Conservation (phyloP, 2,888 invertebrate species). For the Napeogenes sylphis region DNA sequence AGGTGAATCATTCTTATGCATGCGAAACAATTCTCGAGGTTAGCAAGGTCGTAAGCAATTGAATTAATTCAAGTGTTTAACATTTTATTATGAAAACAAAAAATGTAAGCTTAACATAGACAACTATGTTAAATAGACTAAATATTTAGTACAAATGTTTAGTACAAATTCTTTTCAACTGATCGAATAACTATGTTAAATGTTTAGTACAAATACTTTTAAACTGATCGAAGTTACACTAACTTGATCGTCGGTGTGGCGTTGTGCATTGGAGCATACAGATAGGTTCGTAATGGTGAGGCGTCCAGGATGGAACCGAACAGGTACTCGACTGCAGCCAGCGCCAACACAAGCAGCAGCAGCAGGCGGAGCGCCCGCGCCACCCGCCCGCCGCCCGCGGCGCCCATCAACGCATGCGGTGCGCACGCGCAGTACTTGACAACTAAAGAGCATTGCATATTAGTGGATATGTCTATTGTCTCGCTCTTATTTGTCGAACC, state of each 20-base stretch:
- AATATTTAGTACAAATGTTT: too few relatives aligned
- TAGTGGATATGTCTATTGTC: not conserved
- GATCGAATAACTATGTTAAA: not conserved
- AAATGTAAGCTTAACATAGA: not conserved
- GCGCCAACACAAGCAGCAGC: conserved; percentile 77
- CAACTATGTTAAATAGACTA: not conserved
- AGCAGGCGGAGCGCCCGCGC: conserved; percentile 72
- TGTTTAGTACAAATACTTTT: not conserved
- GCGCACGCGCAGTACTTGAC: conserved; percentile 29
- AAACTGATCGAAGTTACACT: conserved; percentile 1
- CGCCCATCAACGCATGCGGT: conserved; percentile 71
- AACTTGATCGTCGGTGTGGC: conserved; percentile 61
- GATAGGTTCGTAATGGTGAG: conserved; percentile 66
- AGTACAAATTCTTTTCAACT: not conserved
- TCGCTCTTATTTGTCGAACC: conserved; percentile 5
- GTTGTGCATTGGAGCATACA: conserved; percentile 70
- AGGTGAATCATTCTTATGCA: not conserved
- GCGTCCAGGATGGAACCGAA: conserved; percentile 81
- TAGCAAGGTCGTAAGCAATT: too few relatives aligned
- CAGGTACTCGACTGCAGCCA: conserved; percentile 83
- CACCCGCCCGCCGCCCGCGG: conserved; percentile 68
- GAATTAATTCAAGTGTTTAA: too few relatives aligned
- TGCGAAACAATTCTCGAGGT: too few relatives aligned
- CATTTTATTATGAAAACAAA: not conserved
- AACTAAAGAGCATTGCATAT: conserved; percentile 8